phyloP scores from a whole-genome alignment of 2,113 vertebrate species.

The Eclectus roratus region DNA sequence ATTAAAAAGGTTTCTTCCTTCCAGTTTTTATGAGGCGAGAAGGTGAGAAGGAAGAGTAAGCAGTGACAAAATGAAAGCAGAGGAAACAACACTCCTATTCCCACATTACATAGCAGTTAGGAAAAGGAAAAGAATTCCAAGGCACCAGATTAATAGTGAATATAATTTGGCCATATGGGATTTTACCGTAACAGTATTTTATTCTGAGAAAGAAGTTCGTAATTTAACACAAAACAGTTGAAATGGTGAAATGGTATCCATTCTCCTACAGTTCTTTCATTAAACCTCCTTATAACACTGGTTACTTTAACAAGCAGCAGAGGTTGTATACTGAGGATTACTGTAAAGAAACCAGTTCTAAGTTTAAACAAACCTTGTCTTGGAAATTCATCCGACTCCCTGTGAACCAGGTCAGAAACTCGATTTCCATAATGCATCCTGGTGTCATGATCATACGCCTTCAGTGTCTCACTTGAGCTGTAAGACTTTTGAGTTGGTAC shows the following conservation, averaged over 20 bases:
- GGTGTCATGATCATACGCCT: constrained; percentile 93
- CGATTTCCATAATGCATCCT: constrained; percentile 92
- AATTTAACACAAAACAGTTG: neutral
- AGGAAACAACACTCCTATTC: neutral
- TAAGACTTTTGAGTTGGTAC: constrained; percentile 97
- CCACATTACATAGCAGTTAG: neutral
- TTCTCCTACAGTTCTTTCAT: neutral
- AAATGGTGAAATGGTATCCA: neutral
- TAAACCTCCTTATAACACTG: neutral
- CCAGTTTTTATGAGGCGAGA: neutral
- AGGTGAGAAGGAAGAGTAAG: neutral
- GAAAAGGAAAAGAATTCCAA: neutral
- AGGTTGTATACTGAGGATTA: fast-evolving
- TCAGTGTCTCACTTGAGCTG: constrained; percentile 95
- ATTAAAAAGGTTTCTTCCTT: neutral
- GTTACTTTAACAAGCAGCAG: neutral
- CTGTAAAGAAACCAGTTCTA: neutral
- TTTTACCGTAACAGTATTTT: neutral
- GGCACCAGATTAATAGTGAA: neutral
- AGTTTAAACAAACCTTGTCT: constrained; percentile 85
- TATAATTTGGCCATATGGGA: neutral
- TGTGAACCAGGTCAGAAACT: constrained; percentile 92
- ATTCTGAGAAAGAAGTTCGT: neutral
- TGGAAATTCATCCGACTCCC: constrained; percentile 92
- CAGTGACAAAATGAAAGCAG: neutral